phyloP scores from a whole-genome alignment of 2,888 invertebrate species.

The Trachelus tabidus region DNA sequence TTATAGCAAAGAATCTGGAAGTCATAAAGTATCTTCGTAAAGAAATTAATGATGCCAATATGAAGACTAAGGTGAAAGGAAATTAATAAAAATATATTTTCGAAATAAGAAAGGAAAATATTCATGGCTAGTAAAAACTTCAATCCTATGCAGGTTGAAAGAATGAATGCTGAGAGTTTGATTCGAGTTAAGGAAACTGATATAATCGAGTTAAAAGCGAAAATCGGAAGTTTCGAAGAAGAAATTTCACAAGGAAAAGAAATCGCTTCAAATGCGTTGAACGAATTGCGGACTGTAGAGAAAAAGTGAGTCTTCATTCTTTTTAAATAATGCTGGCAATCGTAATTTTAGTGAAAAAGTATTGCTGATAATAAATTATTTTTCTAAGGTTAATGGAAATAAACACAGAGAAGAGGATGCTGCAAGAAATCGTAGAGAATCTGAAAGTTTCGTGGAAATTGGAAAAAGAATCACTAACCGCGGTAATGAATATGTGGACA shows the following conservation, averaged over 20 bases:
- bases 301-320: not conserved
- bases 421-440: not conserved
- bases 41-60: not conserved
- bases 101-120: not conserved
- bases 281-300: conserved; percentile 12
- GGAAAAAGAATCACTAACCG: not conserved
- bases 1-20: conserved; percentile 19
- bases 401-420: not conserved
- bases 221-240: not conserved
- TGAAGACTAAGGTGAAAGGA: conserved; percentile 19
- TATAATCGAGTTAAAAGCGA: not conserved
- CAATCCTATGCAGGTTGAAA: not conserved
- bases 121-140: not conserved
- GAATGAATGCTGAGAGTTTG: not conserved
- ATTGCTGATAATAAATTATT: not conserved
- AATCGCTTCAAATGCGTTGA: conserved; percentile 7
- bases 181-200: conserved; percentile 9
- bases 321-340: not conserved
- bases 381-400: not conserved
- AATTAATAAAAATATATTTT: not conserved
- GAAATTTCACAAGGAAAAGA: not conserved
- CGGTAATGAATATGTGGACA: not conserved
- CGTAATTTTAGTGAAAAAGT: not conserved
- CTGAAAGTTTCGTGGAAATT: not conserved
- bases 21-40: not conserved